A percentile compares a stretch with the other conserved stretches of the same genome.
Conservation (phyloP, 2,888 invertebrate species). For the Lepidocyrtinus sp. region DNA sequence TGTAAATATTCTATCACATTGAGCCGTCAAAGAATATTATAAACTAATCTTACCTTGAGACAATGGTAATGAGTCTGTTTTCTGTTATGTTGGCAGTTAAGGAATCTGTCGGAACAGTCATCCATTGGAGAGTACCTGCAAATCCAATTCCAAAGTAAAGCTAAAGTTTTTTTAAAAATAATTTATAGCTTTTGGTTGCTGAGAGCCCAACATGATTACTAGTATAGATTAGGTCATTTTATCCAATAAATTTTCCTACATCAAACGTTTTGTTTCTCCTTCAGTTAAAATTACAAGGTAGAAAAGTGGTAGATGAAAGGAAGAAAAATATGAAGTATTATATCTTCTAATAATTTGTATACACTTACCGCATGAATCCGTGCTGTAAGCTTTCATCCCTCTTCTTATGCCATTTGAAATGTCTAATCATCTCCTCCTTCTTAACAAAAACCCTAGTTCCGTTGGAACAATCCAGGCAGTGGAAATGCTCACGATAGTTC, state of each 20-base stretch:
- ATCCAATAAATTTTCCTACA: conserved; percentile 24
- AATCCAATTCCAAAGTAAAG: conserved; percentile 3
- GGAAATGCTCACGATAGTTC: conserved; percentile 95
- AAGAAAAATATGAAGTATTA: conserved; percentile 10
- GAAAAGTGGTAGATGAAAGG: too few species aligned
- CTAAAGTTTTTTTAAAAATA: neutral
- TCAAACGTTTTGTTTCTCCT: too few species aligned
- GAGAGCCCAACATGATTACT: conserved; percentile 6
- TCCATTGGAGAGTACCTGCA: conserved; percentile 88
- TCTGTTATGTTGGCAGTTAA: conserved; percentile 88
- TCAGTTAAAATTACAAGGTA: conserved; percentile 2
- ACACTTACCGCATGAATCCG: conserved; percentile 83
- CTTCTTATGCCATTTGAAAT: conserved; percentile 99
- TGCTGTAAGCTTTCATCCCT: conserved; percentile 96
- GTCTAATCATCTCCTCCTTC: conserved; percentile 98
- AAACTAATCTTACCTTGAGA: conserved; percentile 83
- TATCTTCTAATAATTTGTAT: neutral
- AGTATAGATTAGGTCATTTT: conserved; percentile 20
- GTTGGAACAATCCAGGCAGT: conserved; percentile 85
- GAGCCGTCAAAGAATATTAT: conserved; percentile 21
- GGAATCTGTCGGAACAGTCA: conserved; percentile 91
- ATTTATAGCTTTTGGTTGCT: conserved; percentile 4
- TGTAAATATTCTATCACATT: conserved; percentile 27
- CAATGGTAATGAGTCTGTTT: conserved; percentile 98
- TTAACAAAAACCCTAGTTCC: conserved; percentile 89